Evolutionary conservation across 2,888 invertebrate genomes (phyloP), one percentile per base, ranked within the genome.

Genomic region (Apoderus coryli): DNA sequence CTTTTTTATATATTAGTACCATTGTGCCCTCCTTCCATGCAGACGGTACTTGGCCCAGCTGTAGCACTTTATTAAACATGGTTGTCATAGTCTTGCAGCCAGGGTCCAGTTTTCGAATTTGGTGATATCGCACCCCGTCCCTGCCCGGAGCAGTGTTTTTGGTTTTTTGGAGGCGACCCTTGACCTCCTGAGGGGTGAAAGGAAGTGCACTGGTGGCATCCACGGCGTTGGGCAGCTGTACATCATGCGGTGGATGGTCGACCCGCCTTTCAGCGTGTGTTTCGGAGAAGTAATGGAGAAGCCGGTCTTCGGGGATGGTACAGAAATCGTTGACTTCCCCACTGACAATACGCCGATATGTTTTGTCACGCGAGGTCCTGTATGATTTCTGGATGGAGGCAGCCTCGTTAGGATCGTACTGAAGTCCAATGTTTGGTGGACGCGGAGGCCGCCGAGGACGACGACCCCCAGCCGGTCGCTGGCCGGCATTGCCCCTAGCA

Each of bases 131-230:
- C 4, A 37, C 14, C 6, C 31, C 36, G 15, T 38, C 36, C n/a
- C 15, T 25, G 16, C 36, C 36, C 2, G 38, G 38, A 3, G 36
- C 35, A 3, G 36, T 36, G 13, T 36, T 36, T 4, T 14, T 14
- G 10, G 26, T 27, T 7, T 23, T 16, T 3, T 12, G 10, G 4
- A 31, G 31, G 1, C 27, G 13, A 7, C 10, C 22, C 11, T 22
- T 12, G 4, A 32, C 16, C 3, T 27, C 29, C 4, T 22, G n/a
- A n/a, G n/a, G n/a, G n/a, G n/a, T n/a, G n/a, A 22, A 41, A 39
- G 2, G 40, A 43, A 4, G 42, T 16, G 2, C 44, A 39, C 32
- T 50, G 42, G 1, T n/a, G n/a, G 11, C 19, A 14, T 25, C 13
- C 7, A 14, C 19, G 10, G 31, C 31, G 1, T 9, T 3, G 9